These are phyloP conservation scores for Yponomeuta evonymella DNA, from an alignment of 2,888 invertebrate species.

Conservation along the genomic window DNA sequence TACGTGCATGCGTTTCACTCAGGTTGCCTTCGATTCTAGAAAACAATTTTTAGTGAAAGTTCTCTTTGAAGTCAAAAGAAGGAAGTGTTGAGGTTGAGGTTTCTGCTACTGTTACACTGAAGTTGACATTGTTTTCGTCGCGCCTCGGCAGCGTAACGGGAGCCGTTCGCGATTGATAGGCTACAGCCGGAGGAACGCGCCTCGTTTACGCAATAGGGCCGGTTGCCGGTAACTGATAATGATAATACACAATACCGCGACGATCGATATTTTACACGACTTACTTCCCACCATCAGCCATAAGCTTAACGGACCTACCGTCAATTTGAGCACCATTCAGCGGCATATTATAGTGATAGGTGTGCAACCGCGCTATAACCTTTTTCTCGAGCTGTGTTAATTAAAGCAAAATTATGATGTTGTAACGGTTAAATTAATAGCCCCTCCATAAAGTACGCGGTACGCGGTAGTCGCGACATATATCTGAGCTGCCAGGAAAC, in stretches of 20 bases:
- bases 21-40: too few relatives aligned
- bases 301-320: conserved; percentile 48
- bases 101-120: not conserved
- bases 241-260: conserved; percentile 42
- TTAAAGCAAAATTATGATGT: conserved; percentile 11
- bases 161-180: conserved; percentile 14
- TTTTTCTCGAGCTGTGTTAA: conserved; percentile 8
- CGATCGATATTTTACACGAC: conserved; percentile 52
- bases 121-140: conserved; percentile 9
- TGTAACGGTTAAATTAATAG: conserved; percentile 13
- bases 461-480: conserved; percentile 7
- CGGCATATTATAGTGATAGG: not conserved
- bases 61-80: not conserved
- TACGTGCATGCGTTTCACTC: too few relatives aligned
- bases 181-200: conserved; percentile 21
- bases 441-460: conserved; percentile 4
- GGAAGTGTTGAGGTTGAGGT: not conserved
- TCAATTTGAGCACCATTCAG: conserved; percentile 18
- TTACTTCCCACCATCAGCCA: conserved; percentile 44
- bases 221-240: conserved; percentile 21
- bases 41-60: too few relatives aligned
- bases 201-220: conserved; percentile 31
- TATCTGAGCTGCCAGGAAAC: conserved; percentile 36
- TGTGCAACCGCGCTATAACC: not conserved
- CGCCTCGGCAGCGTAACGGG: not conserved